Evolutionary conservation across 2,888 invertebrate species (phyloP).

Genomic region (Sinohyriopsis cumingii): DNA sequence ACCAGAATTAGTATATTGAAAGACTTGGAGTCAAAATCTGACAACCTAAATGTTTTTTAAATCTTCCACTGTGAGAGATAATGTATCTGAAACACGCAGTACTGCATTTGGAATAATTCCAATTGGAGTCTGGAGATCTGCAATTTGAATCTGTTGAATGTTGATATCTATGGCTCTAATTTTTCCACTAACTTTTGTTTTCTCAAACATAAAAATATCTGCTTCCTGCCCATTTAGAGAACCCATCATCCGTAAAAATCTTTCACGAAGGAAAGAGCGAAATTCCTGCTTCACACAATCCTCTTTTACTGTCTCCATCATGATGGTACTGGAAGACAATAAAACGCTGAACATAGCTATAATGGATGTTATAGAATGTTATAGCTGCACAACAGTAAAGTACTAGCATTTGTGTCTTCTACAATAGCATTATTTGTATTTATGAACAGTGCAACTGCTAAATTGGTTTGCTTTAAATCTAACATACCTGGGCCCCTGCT

Average conservation of each 20-base stretch:
- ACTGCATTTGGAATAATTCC: conserved; percentile 63
- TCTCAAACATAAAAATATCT: conserved; percentile 55
- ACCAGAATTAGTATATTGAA: no score
- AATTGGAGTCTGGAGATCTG: conserved; percentile 61
- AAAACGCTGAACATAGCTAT: no score
- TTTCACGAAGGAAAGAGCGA: conserved; percentile 62
- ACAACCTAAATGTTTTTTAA: conserved; percentile 6
- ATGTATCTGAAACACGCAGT: conserved; percentile 54
- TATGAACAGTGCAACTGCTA: no score
- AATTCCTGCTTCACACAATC: conserved; percentile 50
- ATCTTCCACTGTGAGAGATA: conserved; percentile 19
- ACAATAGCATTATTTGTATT: no score
- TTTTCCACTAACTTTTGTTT: conserved; percentile 53
- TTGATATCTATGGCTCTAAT: conserved; percentile 56
- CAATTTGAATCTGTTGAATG: conserved; percentile 53
- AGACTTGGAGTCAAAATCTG: no score
- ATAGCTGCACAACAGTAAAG: no score
- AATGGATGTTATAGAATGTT: no score
- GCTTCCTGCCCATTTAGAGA: conserved; percentile 48
- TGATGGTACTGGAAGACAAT: not conserved
- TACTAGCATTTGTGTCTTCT: no score
- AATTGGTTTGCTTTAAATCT: no score
- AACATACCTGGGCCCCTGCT: no score
- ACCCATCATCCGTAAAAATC: conserved; percentile 62
- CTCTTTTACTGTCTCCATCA: conserved; percentile 13